These are phyloP conservation scores for Campopleginae sp. DNA, from an alignment of 2,888 invertebrate genomes.

Conservation along the genomic window DNA sequence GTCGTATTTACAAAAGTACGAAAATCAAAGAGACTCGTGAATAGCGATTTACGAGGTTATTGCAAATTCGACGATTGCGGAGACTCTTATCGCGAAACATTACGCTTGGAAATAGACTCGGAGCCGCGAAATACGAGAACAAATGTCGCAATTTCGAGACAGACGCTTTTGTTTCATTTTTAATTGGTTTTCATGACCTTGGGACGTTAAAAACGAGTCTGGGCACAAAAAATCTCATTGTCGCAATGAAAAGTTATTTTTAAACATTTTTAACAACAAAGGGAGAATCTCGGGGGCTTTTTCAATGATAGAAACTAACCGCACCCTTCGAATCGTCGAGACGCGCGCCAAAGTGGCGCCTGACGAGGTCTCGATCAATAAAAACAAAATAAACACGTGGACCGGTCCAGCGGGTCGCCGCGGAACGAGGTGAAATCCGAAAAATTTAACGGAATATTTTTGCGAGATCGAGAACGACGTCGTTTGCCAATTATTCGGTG, in stretches of 20 bases:
- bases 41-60: not conserved
- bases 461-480: conserved; percentile 13
- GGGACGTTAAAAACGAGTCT: not conserved
- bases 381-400: conserved; percentile 8
- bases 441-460: conserved; percentile 38
- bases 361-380: conserved; percentile 59
- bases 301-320: conserved; percentile 1
- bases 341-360: conserved; percentile 34
- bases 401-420: not conserved
- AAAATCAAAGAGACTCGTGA: not conserved
- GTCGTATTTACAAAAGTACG: conserved; percentile 33
- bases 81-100: conserved; percentile 55
- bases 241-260: conserved; percentile 11
- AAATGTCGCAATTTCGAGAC: not conserved
- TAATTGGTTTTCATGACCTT: not conserved
- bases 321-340: conserved; percentile 29
- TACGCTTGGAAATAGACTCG: conserved; percentile 39
- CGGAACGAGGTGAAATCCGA: not conserved
- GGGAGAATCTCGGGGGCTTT: not conserved
- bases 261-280: not conserved
- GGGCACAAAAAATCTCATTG: not conserved
- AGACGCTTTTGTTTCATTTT: not conserved
- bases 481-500: conserved; percentile 38
- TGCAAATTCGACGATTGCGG: conserved; percentile 15
- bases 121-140: not conserved